Percentiles rank a stretch among this genome's conserved stretches.
Conservation (phyloP, 2,888 invertebrate species). For the Saturnia pavonia region DNA sequence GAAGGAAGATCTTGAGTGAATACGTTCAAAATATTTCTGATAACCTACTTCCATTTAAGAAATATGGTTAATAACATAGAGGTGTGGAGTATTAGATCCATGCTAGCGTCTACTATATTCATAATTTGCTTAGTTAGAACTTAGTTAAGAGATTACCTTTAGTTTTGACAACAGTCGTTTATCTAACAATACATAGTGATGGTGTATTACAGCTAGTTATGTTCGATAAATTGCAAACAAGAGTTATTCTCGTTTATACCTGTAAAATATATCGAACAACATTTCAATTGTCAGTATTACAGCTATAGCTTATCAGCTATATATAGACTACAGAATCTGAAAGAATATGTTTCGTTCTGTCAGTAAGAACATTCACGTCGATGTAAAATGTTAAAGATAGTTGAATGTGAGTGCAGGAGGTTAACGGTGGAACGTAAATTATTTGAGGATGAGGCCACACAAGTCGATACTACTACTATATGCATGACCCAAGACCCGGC, state of each 20-base stretch:
- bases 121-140: background rate
- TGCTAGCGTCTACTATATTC: background rate
- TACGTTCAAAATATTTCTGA: background rate
- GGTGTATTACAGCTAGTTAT: background rate
- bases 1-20: background rate
- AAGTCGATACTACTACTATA: conserved; percentile 78
- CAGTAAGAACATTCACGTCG: conserved; percentile 34
- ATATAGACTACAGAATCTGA: too few species aligned
- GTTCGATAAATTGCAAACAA: background rate
- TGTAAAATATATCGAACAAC: background rate
- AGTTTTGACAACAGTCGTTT: background rate
- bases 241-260: background rate
- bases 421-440: conserved; percentile 65
- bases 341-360: background rate
- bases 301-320: too few species aligned
- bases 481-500: conserved; percentile 69
- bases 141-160: background rate
- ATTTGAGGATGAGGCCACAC: conserved; percentile 65
- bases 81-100: background rate
- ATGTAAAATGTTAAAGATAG: conserved; percentile 59
- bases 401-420: conserved; percentile 36
- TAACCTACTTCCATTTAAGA: background rate
- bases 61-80: background rate
- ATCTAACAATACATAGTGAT: background rate
- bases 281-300: background rate